These are phyloP conservation scores for Callipepla californica DNA, from an alignment of 2,113 vertebrate genomes.

Conservation along the genomic window DNA sequence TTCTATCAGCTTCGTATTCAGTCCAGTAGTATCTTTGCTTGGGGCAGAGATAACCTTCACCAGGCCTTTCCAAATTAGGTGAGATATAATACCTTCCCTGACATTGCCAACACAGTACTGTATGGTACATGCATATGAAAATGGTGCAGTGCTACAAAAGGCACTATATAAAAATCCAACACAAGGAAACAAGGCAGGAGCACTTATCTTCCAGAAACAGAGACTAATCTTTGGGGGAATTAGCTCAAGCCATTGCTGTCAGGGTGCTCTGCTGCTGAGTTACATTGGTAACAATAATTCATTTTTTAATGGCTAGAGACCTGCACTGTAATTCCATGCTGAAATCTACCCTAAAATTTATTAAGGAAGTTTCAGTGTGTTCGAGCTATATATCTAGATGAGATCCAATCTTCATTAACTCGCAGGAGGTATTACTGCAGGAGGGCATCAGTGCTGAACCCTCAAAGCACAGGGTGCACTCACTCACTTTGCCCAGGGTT, in stretches of 20 bases:
- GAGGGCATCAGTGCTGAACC: neutral
- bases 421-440: neutral
- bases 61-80: neutral
- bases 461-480: neutral
- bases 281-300: conserved; percentile 22
- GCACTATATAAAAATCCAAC: neutral
- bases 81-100: neutral
- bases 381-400: neutral
- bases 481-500: neutral
- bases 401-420: conserved; percentile 19
- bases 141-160: neutral
- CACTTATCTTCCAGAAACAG: conserved; percentile 47
- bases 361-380: conserved; percentile 25
- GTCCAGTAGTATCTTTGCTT: neutral
- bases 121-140: neutral
- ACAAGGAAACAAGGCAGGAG: conserved; percentile 17
- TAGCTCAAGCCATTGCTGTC: conserved; percentile 13
- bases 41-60: conserved; percentile 28
- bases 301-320: conserved; percentile 25
- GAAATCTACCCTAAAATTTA: conserved; percentile 33
- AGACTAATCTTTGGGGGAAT: conserved; percentile 40
- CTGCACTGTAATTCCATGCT: neutral
- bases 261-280: conserved; percentile 8
- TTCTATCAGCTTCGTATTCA: neutral
- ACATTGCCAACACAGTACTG: neutral